Base-by-base conservation (phyloP, 2,113 vertebrate genomes). In the Phoenicopterus ruber region DNA sequence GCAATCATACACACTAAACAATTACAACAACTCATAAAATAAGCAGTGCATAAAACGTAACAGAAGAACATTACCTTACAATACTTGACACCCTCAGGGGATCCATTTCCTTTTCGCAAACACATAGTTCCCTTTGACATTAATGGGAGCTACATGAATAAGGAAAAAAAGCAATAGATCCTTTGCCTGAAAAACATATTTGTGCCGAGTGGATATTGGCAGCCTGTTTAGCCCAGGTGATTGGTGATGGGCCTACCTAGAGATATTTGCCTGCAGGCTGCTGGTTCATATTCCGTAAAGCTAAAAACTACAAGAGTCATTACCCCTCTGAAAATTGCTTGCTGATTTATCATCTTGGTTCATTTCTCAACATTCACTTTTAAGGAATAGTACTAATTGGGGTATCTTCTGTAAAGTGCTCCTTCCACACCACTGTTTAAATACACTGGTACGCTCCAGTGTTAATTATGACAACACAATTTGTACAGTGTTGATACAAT, bases 11-110 rank as follows among this genome's bases (percentile, higher is more conserved):
- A 72, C 83, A 86, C 95, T 92, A 93, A 95, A 95, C 94, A 97
- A 97, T 97, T 97, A 96, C 91, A 94, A 88, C 93, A 57, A 91
- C 90, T 97, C 94, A 92, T 96, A 97, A 95, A 97, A 96, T 87
- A 97, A 96, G 95, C 76, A 93, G 94, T 89, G 91, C 96, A 96
- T 97, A 96, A 97, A 96, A 97, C 0, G 62, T 86, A 96, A 89
- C 87, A 85, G 59, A 84, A 96, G 82, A 97, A 96, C 94, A 96
- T 95, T 96, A 94, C 90, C 71, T 87, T 96, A 90, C 85, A 94
- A 94, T 88, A 82, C 55, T 92, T 79, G 95, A 79, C 74, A 72
- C 91, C 97, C 97, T 94, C 91, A 32, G 93, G 91, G 95, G 86
- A 95, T 90, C 88, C 52, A 84, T 95, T 95, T 92, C 73, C 88